Evolutionary conservation across 2,888 invertebrate species (phyloP).

Genomic region (Drymonia ruficornis): DNA sequence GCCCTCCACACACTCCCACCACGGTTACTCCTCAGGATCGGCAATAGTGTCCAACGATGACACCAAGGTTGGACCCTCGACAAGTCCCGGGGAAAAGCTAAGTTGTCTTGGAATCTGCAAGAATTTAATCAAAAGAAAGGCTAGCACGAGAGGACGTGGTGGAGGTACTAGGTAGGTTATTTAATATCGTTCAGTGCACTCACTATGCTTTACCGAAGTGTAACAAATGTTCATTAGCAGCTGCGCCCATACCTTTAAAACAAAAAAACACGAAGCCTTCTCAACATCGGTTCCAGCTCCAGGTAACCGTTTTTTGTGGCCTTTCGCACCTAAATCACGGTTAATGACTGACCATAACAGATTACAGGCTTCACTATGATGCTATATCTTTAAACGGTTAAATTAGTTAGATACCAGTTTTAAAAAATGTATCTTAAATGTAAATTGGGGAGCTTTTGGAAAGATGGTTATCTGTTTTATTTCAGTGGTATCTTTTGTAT

Average conservation of each 20-base stretch:
- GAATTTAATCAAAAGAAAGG: too few relatives aligned
- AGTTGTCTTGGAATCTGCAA: too few relatives aligned
- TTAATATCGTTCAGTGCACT: too few relatives aligned
- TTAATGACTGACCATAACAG: slow-evolving; percentile 35
- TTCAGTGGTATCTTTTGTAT: background rate
- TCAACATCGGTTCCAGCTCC: slow-evolving; percentile 21
- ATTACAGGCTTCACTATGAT: slow-evolving; percentile 19
- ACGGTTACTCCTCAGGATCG: too few relatives aligned
- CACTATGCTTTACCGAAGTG: background rate
- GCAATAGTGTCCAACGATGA: too few relatives aligned
- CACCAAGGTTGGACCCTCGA: too few relatives aligned
- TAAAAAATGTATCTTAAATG: slow-evolving; percentile 12
- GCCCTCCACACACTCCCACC: too few relatives aligned
- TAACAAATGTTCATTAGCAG: background rate
- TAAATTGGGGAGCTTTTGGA: slow-evolving; percentile 12
- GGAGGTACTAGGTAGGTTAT: too few relatives aligned
- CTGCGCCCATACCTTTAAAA: slow-evolving; percentile 3
- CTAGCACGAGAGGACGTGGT: too few relatives aligned
- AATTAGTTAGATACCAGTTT: slow-evolving; percentile 13
- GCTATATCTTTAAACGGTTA: slow-evolving; percentile 26
- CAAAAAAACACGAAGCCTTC: slow-evolving; percentile 21
- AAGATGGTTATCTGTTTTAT: background rate
- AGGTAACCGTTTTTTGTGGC: slow-evolving; percentile 36
- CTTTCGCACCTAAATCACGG: slow-evolving; percentile 35
- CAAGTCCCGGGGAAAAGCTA: too few relatives aligned